A percentile compares a stretch with the other conserved stretches of the same genome.
Conservation (phyloP, 2,888 invertebrate species). For the Drosophila merina region DNA sequence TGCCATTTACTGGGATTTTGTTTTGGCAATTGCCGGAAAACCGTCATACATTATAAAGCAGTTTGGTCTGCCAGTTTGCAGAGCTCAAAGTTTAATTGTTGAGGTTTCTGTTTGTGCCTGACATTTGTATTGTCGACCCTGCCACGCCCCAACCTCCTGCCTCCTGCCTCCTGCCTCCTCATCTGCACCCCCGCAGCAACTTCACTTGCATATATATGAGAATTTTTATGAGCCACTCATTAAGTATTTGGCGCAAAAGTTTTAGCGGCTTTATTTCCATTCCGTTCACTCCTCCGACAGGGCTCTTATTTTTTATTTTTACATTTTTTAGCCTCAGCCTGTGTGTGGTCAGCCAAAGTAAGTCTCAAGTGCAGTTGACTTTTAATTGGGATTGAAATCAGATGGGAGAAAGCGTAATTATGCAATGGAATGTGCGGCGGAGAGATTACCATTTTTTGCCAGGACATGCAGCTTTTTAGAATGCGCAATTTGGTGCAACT, state of each 20-base stretch:
- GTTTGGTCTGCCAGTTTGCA: constrained; percentile 62
- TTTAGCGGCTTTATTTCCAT: constrained; percentile 28
- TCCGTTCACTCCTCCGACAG: neutral
- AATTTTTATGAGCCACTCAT: constrained; percentile 44
- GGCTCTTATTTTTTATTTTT: neutral
- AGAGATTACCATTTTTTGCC: constrained; percentile 12
- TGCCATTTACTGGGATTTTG: constrained; percentile 53
- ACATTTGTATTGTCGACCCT: constrained; percentile 48
- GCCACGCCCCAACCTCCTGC: constrained; percentile 11
- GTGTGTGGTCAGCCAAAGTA: constrained; percentile 22
- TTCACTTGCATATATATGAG: constrained; percentile 37
- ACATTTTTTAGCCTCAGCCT: constrained; percentile 47
- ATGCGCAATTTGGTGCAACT: constrained; percentile 44
- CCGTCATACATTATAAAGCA: constrained; percentile 56
- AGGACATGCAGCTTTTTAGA: constrained; percentile 39
- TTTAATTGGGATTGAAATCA: constrained; percentile 35
- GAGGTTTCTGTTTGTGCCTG: constrained; percentile 48
- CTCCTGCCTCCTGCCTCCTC: constrained; percentile 1
- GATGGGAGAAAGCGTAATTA: constrained; percentile 34
- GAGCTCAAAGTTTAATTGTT: constrained; percentile 77
- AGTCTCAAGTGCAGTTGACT: constrained; percentile 65
- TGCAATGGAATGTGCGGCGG: constrained; percentile 23
- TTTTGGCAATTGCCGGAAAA: constrained; percentile 51
- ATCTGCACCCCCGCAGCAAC: constrained; percentile 5
- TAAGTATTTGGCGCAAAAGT: constrained; percentile 41